Base-by-base conservation (phyloP, 2,113 vertebrate genomes). In the Lagopus muta region DNA sequence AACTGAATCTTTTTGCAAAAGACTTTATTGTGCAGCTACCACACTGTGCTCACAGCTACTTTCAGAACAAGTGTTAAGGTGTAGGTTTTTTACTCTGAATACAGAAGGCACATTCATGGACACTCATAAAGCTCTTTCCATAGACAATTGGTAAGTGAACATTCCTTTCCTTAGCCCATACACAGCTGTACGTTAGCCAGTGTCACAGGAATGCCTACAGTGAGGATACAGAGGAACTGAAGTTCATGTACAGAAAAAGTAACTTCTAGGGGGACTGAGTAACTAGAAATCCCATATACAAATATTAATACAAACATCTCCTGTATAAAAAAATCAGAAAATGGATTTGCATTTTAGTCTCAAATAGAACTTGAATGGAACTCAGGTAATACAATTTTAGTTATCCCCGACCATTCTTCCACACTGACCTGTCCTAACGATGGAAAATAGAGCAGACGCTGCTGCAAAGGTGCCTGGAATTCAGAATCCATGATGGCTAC, bases 41-140 rank as follows among this genome's bases (percentile, higher is more conserved):
- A 14, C 11, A 38, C 62, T 70, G 84, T 71, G 82, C 24, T 66
- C 54, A 80, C 87, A 65, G 84, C 13, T 2, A 70, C 84, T 52
- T 67, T 8, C 55, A 64, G 84, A 81, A 90, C 77, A 71, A 64
- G 72, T 27, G 74, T 64, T 66, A 57, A 65, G 47, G 79, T 69
- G 64, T 10, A 58, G 42, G 6, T 67, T 8, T 76, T 66, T 74
- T 70, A 89, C 69, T 81, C 54, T 1, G 48, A 82, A 48, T 89
- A 82, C 74, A 22, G 92, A 97, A 97, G 96, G 97, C 96, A 97
- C 97, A 30, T 95, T 92, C 82, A 94, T 89, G 2, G 10, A 89
- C 89, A 73, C 69, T 34, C 30, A 52, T 75, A 90, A 90, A 95
- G 91, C 80, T 92, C 80, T 54, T 77, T 75, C 86, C 69, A 15